Evolutionary conservation across 2,797 vertebrate genomes (phyloP).

Genomic region (Anguilla marmorata): DNA sequence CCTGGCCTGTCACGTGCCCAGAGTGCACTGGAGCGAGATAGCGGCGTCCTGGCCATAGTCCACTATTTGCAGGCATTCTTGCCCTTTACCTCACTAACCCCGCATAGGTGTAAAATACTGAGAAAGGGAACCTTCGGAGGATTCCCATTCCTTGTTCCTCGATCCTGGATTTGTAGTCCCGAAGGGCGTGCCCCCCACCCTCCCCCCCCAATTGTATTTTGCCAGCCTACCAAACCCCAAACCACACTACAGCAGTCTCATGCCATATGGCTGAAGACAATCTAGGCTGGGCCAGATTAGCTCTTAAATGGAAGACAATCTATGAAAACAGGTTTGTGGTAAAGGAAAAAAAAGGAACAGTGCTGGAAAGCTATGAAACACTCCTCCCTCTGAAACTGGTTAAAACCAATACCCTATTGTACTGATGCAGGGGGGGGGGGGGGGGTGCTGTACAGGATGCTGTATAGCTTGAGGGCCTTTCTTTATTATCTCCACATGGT

Average conservation of each 20-base stretch:
- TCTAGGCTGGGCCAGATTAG: background rate
- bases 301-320: background rate
- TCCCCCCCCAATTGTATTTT: background rate
- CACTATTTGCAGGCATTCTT: constrained; percentile 1
- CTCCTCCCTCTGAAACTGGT: background rate
- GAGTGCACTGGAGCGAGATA: constrained; percentile 26
- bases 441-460: background rate
- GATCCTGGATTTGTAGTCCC: background rate
- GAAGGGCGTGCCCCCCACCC: background rate
- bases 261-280: background rate
- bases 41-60: constrained; percentile 30
- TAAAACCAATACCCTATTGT: background rate
- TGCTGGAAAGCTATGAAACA: background rate
- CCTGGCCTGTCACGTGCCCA: constrained; percentile 28
- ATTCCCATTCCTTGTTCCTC: background rate
- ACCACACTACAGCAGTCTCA: background rate
- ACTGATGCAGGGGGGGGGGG: background rate
- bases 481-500: background rate
- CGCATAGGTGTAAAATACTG: background rate
- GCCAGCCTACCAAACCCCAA: background rate
- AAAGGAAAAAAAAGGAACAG: background rate
- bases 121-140: background rate
- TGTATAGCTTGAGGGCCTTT: background rate
- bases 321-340: background rate
- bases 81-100: background rate